These are phyloP conservation scores for Myripristis jacobus DNA, from an alignment of 2,797 vertebrate species.

Conservation along the genomic window DNA sequence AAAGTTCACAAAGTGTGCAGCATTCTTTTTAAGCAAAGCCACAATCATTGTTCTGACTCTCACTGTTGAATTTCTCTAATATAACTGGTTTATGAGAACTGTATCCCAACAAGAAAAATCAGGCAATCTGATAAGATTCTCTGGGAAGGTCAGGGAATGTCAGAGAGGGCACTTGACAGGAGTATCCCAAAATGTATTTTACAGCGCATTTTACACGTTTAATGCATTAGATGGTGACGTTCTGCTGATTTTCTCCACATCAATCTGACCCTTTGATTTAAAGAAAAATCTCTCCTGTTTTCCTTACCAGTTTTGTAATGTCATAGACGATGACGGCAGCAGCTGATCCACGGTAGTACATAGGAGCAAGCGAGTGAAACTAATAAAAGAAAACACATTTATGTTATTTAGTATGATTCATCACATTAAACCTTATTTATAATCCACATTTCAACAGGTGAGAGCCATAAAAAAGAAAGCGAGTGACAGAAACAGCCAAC, in stretches of 20 bases:
- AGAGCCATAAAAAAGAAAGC: too few species aligned
- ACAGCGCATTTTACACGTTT: conserved; percentile 32
- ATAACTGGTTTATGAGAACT: too few species aligned
- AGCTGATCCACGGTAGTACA: conserved; percentile 98
- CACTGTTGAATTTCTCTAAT: too few species aligned
- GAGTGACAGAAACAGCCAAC: too few species aligned
- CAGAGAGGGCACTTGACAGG: conserved; percentile 4
- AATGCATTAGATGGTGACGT: conserved; percentile 12
- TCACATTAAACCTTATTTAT: not conserved
- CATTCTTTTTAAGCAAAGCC: too few species aligned
- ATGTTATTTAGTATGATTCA: not conserved
- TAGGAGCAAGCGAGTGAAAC: conserved; percentile 98
- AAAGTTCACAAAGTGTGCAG: not conserved
- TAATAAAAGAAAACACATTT: conserved; percentile 61
- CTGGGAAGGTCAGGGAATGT: not conserved
- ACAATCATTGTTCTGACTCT: too few species aligned
- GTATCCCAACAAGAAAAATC: too few species aligned
- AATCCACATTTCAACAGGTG: too few species aligned
- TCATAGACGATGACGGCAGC: conserved; percentile 98
- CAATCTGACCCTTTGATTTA: not conserved
- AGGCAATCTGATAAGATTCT: not conserved
- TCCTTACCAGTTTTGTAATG: conserved; percentile 96
- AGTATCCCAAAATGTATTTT: conserved; percentile 18
- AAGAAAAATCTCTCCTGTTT: not conserved
- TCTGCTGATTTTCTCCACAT: conserved; percentile 8